Conservation (phyloP, 1,140 invertebrate species). For the Euborellia annulipes region DNA sequence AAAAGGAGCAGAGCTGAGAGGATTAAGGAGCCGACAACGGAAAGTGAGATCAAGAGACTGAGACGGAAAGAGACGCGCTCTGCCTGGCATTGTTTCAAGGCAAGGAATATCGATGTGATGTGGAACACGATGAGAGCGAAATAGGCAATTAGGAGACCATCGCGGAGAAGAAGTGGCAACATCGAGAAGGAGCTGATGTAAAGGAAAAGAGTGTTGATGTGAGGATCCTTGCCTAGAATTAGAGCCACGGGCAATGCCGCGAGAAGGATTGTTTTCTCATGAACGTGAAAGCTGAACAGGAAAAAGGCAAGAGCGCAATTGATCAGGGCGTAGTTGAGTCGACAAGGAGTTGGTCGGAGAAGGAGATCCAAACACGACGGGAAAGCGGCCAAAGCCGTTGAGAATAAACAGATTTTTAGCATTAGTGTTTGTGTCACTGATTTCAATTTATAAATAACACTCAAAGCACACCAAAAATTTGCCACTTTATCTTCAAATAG, state of each 20-base stretch:
- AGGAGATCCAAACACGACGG: conserved; percentile 65
- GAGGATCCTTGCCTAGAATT: conserved; percentile 52
- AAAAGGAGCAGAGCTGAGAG: not conserved
- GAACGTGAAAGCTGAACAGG: conserved; percentile 95
- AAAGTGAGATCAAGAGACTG: too few species aligned
- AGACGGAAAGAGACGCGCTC: too few species aligned
- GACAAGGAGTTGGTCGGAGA: conserved; percentile 46
- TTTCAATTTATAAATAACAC: conserved; percentile 69
- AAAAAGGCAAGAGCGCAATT: conserved; percentile 86
- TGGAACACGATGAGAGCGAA: conserved; percentile 44
- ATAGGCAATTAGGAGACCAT: conserved; percentile 54
- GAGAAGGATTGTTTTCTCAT: conserved; percentile 94
- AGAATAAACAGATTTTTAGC: conserved; percentile 52
- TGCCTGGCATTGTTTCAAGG: too few species aligned
- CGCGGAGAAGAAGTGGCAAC: conserved; percentile 75
- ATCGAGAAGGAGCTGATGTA: conserved; percentile 74
- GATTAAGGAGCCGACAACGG: not conserved
- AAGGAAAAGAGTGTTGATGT: conserved; percentile 71
- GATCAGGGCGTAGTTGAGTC: conserved; percentile 65
- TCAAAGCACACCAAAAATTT: conserved; percentile 90
- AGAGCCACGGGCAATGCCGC: conserved; percentile 60
- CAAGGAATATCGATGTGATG: not conserved
- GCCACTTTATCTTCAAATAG: conserved; percentile 99
- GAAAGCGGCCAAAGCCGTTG: conserved; percentile 48
- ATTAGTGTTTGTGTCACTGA: conserved; percentile 46